Base-by-base conservation (phyloP, 2,888 invertebrate species). In the Latheticus oryzae region DNA sequence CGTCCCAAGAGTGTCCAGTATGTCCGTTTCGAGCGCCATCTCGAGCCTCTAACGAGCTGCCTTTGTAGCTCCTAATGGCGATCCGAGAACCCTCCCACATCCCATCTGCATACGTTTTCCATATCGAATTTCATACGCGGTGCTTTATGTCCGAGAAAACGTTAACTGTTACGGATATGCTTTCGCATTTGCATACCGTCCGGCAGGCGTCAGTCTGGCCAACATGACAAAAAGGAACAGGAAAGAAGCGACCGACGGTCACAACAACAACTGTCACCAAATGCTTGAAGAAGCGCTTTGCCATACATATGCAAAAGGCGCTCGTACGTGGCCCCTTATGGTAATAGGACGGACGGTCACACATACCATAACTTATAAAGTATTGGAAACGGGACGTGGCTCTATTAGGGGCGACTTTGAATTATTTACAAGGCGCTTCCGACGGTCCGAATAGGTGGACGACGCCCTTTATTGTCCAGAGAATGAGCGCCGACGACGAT, bases 351-450 rank as follows among this genome's bases (percentile, higher is more conserved):
- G 45, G n/a, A 24, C 54, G 62, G 62, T 52, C 58, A 65, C 61
- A 69, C 66, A 68, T 65, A 56, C 63, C 65, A 70, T 68, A 69
- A 71, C 61, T 70, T 68, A 68, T 69, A 19, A 70, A 71, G 69
- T 70, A 71, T 72, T 68, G 69, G 70, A 65, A 63, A 68, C 63
- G 63, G 57, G 64, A 64, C 65, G 63, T 58, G 67, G 64, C 65
- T 70, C 72, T 69, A 73, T 72, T 71, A 72, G 76, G 72, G 75
- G 75, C 73, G 73, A 73, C 72, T 75, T 68, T 76, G 77, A 77
- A 77, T 77, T 77, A 77, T 77, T 77, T 77, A 77, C 76, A 76
- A 74, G 76, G 74, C 71, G 69, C 68, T 75, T 75, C 73, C 75
- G 69, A 76, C 74, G 67, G 67, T 61, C 63, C 66, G 68, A 72